Evolutionary conservation across 2,888 invertebrate genomes (phyloP).

Genomic region (Tetrapedia diversipes): DNA sequence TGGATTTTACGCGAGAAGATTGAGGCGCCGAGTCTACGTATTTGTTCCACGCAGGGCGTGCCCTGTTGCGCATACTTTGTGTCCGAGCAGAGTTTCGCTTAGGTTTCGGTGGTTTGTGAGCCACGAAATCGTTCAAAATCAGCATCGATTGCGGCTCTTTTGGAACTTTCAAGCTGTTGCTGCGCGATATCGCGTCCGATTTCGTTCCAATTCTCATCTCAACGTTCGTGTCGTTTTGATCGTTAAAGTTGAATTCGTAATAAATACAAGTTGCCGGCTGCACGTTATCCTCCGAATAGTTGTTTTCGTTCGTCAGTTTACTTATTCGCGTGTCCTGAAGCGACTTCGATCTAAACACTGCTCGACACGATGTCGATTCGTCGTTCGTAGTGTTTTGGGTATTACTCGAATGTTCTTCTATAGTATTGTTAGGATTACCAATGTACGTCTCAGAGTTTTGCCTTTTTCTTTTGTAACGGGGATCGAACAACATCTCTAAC

Average conservation of each 20-base stretch:
- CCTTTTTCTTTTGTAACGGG: slow-evolving; percentile 82
- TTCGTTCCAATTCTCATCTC: slow-evolving; percentile 53
- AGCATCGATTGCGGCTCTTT: slow-evolving; percentile 77
- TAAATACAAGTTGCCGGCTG: slow-evolving; percentile 70
- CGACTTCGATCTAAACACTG: slow-evolving; percentile 82
- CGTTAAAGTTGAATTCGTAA: slow-evolving; percentile 76
- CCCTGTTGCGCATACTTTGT: slow-evolving; percentile 79
- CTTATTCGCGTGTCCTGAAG: slow-evolving; percentile 81
- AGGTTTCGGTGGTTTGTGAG: slow-evolving; percentile 90
- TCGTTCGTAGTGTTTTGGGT: slow-evolving; percentile 39
- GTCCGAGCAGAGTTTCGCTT: slow-evolving; percentile 77
- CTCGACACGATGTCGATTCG: slow-evolving; percentile 58
- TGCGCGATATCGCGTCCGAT: slow-evolving; percentile 64
- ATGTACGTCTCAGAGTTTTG: slow-evolving; percentile 82
- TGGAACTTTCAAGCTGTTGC: slow-evolving; percentile 66
- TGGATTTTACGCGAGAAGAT: slow-evolving; percentile 20
- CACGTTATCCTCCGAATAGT: slow-evolving; percentile 66
- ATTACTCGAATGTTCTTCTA: slow-evolving; percentile 45
- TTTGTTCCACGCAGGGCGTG: slow-evolving; percentile 78
- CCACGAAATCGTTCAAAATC: slow-evolving; percentile 84
- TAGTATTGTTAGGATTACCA: slow-evolving; percentile 77
- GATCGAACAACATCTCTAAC: slow-evolving; percentile 88
- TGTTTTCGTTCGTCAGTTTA: slow-evolving; percentile 58
- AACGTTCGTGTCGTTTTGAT: slow-evolving; percentile 58
- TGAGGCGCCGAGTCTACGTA: slow-evolving; percentile 66